Base-by-base conservation (phyloP, 2,113 vertebrate species). In the Chrysemys picta region DNA sequence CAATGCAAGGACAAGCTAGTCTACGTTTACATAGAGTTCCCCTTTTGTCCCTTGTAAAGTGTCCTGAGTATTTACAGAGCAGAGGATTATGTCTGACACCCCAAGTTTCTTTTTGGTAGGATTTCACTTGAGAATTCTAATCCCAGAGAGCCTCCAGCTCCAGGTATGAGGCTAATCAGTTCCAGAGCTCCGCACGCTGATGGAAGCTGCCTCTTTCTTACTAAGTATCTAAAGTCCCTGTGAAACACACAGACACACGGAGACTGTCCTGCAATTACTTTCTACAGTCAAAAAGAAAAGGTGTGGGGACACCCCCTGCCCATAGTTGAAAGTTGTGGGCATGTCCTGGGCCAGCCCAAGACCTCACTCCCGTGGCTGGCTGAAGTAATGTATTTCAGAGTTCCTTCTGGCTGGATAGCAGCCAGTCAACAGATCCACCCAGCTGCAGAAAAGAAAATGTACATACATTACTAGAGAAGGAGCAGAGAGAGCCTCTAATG, bases 401-500 rank as follows among this genome's bases (percentile, higher is more conserved):
- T 25, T 78, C 42, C 42, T 47, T 45, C 42, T 27, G 75, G 12
- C 75, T 29, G 4, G 75, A 78, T 10, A 80, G 78, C 78, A 35
- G 27, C 49, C 78, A 35, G 49, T 8, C 62, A 1, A 3, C 25
- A 22, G 47, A 16, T 38, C 45, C 14, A 47, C 5, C 27, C 49
- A 50, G 79, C 31, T 38, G 16, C 49, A 19, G 29, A 45, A 75
- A 86, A 89, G 65, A 38, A 72, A 62, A 53, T 76, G 19, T 29
- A 1, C 29, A 0, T 0, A 0, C 24, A 0, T 0, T 1, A 81
- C 42, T 47, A 35, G 22, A 49, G 5, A 42, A 22, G 10, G 38
- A 29, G 85, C 45, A 3, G n/a, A 17, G 59, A 16, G 54, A 49
- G 47, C 27, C 6, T 38, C 72, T 50, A 25, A 80, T 38, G 45